These are phyloP conservation scores for Rhizoglyphus robini DNA, from an alignment of 1,140 invertebrate genomes.

Conservation along the genomic window DNA sequence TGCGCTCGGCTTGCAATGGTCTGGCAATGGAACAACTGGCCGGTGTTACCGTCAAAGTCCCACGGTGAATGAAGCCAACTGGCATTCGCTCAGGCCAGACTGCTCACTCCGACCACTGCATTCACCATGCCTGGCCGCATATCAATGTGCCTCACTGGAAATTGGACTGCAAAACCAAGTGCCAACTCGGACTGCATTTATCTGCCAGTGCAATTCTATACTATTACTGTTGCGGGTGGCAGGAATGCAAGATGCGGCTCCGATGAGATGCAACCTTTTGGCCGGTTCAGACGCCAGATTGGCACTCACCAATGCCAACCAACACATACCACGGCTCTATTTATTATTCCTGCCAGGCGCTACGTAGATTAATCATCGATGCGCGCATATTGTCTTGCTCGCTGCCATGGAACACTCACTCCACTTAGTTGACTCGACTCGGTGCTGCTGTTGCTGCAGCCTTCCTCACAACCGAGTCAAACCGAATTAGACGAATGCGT, in stretches of 20 bases:
- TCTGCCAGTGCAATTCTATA: too few species aligned
- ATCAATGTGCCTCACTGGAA: too few species aligned
- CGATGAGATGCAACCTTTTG: not conserved
- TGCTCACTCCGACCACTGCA: too few species aligned
- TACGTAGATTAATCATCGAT: conserved; percentile 11
- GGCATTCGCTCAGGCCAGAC: too few species aligned
- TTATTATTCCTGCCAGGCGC: not conserved
- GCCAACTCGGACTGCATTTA: not conserved
- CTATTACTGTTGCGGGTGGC: too few species aligned
- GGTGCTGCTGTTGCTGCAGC: too few species aligned
- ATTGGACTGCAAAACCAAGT: not conserved
- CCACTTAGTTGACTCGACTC: not conserved
- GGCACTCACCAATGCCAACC: too few species aligned
- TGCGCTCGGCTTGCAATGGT: not conserved
- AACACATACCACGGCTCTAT: not conserved
- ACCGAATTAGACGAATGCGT: not conserved
- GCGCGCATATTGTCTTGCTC: conserved; percentile 5
- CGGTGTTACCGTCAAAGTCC: too few species aligned
- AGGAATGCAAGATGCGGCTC: too few species aligned
- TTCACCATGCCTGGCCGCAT: too few species aligned
- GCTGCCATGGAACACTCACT: not conserved
- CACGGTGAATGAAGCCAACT: too few species aligned
- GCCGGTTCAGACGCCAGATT: not conserved
- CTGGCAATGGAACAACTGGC: too few species aligned
- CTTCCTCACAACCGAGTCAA: not conserved